Evolutionary conservation across 2,113 vertebrate species (phyloP).

Genomic region (Chlorodrepanis virens): DNA sequence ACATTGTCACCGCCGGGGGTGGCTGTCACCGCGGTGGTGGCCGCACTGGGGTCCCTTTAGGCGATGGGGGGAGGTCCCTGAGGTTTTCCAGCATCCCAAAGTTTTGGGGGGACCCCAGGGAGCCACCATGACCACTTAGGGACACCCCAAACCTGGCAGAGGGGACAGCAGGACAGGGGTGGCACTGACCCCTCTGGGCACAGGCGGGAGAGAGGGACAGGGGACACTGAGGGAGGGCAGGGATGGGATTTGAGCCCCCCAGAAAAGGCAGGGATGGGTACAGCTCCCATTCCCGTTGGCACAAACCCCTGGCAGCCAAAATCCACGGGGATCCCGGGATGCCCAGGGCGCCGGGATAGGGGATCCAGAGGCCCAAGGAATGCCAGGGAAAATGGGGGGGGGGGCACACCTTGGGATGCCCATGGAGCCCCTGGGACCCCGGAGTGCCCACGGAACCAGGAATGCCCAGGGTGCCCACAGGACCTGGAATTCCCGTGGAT

Average conservation of each 20-base stretch:
- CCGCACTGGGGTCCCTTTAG: neutral
- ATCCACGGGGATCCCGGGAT: neutral
- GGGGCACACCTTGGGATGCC: neutral
- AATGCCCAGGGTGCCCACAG: neutral
- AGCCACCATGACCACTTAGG: neutral
- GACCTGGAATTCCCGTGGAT: neutral
- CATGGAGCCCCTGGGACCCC: neutral
- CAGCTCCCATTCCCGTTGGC: neutral
- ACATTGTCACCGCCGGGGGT: neutral
- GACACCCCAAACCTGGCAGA: neutral
- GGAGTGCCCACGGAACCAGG: accelerated
- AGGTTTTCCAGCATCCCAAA: neutral
- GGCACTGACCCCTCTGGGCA: neutral
- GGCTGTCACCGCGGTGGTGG: neutral
- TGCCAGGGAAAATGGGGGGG: neutral
- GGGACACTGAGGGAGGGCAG: neutral
- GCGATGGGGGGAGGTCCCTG: accelerated
- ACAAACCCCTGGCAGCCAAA: neutral
- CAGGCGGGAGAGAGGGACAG: neutral
- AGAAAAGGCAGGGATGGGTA: neutral
- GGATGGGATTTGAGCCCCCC: neutral
- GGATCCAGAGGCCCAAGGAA: neutral
- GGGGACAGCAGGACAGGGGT: neutral
- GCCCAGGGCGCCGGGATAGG: neutral
- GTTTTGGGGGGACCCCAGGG: neutral